phyloP scores from a whole-genome alignment of 2,797 vertebrate species.

The Sebastes itinus region DNA sequence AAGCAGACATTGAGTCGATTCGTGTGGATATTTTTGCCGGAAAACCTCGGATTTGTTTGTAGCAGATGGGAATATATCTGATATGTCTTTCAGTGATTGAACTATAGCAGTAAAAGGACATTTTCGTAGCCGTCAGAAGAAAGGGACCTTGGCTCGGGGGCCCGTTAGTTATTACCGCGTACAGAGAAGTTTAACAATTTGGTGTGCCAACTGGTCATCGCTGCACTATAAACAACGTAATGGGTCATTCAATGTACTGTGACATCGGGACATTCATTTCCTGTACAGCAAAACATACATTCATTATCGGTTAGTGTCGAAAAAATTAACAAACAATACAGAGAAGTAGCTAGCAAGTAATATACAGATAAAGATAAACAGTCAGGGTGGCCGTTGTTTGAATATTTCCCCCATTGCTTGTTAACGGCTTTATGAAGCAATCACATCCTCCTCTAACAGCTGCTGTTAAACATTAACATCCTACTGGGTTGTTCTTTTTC shows the following conservation, averaged over 20 bases:
- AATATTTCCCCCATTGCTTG: conserved; percentile 52
- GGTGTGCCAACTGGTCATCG: conserved; percentile 55
- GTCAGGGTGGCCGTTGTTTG: conserved; percentile 71
- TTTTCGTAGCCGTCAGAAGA: conserved; percentile 28
- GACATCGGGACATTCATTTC: conserved; percentile 81
- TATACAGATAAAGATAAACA: conserved; percentile 78
- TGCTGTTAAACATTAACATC: conserved; percentile 60
- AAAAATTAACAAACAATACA: conserved; percentile 73
- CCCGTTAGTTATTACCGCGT: conserved; percentile 7
- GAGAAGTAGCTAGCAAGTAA: conserved; percentile 77
- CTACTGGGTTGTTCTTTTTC: conserved; percentile 34
- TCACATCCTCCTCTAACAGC: conserved; percentile 56
- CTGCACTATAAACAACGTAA: conserved; percentile 50
- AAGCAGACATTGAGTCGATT: conserved; percentile 53
- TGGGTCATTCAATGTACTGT: conserved; percentile 74
- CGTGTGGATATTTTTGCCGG: conserved; percentile 45
- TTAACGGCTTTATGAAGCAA: conserved; percentile 56
- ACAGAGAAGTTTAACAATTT: conserved; percentile 39
- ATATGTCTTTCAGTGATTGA: conserved; percentile 50
- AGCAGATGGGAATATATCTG: conserved; percentile 34
- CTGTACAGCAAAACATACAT: conserved; percentile 87
- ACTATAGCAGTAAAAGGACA: conserved; percentile 34
- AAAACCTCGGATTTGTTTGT: conserved; percentile 54
- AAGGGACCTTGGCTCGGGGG: conserved; percentile 37
- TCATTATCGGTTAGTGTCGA: conserved; percentile 86